These are phyloP conservation scores for Idaea straminata DNA, from an alignment of 2,888 invertebrate species.

Conservation along the genomic window DNA sequence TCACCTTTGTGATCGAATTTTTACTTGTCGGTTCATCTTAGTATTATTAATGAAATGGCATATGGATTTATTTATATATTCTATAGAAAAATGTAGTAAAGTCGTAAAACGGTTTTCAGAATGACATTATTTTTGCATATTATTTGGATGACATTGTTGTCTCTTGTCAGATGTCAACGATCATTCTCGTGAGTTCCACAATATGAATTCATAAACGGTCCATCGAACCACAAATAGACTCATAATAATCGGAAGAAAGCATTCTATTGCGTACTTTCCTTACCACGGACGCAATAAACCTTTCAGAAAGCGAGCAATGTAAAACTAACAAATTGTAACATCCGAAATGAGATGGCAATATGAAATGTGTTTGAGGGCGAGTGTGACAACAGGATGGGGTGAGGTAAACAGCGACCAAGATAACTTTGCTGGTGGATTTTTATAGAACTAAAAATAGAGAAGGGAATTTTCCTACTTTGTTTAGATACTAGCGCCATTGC, in stretches of 20 bases:
- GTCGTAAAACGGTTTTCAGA: background rate
- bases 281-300: constrained; percentile 14
- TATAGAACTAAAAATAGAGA: background rate
- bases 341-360: constrained; percentile 24
- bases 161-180: background rate
- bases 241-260: constrained; percentile 10
- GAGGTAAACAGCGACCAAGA: constrained; percentile 20
- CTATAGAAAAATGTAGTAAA: background rate
- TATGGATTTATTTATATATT: background rate
- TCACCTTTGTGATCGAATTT: background rate
- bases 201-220: background rate
- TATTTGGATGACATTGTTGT: background rate
- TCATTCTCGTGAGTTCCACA: background rate
- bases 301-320: constrained; percentile 14
- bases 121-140: background rate
- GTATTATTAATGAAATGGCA: background rate
- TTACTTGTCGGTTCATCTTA: background rate
- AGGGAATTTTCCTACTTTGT: background rate
- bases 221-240: constrained; percentile 5
- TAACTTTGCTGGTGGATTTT: background rate
- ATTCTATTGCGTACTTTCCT: background rate
- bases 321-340: constrained; percentile 11
- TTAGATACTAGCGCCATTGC: background rate
- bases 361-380: constrained; percentile 16
- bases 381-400: constrained; percentile 32